These are phyloP conservation scores for Psephotus haematonotus DNA, from an alignment of 2,113 vertebrate genomes.

Conservation along the genomic window DNA sequence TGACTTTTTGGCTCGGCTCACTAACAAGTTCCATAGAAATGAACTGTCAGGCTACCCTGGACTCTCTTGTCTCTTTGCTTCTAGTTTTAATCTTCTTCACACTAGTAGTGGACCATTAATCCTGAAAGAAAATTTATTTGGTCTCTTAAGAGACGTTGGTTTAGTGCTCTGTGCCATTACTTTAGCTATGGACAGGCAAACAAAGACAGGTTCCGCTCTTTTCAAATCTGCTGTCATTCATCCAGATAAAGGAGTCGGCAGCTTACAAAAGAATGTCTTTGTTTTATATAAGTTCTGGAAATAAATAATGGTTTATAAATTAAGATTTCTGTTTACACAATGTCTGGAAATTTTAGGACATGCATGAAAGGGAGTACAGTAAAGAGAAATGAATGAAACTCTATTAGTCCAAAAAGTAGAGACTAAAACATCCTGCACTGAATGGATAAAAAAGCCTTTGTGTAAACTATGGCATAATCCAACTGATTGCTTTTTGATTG, in stretches of 20 bases:
- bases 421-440: background rate
- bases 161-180: conserved; percentile 40
- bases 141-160: background rate
- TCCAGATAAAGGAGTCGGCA: background rate
- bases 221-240: background rate
- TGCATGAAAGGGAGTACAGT: background rate
- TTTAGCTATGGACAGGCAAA: conserved; percentile 24
- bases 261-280: conserved; percentile 7
- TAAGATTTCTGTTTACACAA: background rate
- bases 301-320: background rate
- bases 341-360: background rate
- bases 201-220: background rate
- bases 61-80: background rate
- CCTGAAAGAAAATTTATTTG: conserved; percentile 59
- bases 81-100: conserved; percentile 38
- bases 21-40: conserved; percentile 44
- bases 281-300: background rate
- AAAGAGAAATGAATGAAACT: background rate
- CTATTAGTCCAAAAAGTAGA: background rate
- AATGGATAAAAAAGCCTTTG: background rate
- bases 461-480: background rate
- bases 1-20: conserved; percentile 65
- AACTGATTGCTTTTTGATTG: background rate
- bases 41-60: background rate
- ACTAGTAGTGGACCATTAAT: conserved; percentile 14